These are phyloP conservation scores for Argyrosomus japonicus DNA, from an alignment of 2,113 vertebrate species.

Conservation along the genomic window DNA sequence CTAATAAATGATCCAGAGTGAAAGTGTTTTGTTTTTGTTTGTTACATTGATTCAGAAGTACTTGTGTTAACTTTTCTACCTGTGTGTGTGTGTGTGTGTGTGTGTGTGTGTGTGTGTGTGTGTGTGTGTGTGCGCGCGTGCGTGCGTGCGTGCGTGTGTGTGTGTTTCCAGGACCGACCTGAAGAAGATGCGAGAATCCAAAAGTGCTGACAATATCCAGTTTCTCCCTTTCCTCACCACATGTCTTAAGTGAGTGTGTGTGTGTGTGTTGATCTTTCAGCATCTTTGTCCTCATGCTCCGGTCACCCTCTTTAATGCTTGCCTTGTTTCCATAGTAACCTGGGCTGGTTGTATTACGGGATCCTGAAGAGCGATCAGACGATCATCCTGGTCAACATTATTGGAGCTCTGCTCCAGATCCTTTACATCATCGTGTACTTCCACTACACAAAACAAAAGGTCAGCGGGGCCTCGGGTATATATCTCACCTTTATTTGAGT, in stretches of 20 bases:
- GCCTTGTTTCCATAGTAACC: constrained; percentile 85
- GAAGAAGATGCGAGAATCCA: constrained; percentile 86
- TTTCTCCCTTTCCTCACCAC: constrained; percentile 95
- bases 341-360: constrained; percentile 95
- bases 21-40: neutral
- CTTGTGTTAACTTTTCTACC: no score
- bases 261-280: neutral
- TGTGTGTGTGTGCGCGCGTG: constrained; percentile 17
- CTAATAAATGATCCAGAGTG: neutral
- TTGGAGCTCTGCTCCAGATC: constrained; percentile 89
- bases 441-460: constrained; percentile 88
- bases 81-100: no score
- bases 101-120: neutral
- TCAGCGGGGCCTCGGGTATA: constrained; percentile 52
- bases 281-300: neutral
- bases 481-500: neutral
- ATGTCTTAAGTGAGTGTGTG: constrained; percentile 88
- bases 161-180: constrained; percentile 87
- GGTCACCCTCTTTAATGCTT: constrained; percentile 7
- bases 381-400: constrained; percentile 86
- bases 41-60: neutral
- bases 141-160: neutral
- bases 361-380: constrained; percentile 88
- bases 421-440: constrained; percentile 89
- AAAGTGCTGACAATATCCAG: constrained; percentile 91